phyloP scores from a whole-genome alignment of 64 coral and sea anemone genomes.

The Hydrozoanthus tunicans region DNA sequence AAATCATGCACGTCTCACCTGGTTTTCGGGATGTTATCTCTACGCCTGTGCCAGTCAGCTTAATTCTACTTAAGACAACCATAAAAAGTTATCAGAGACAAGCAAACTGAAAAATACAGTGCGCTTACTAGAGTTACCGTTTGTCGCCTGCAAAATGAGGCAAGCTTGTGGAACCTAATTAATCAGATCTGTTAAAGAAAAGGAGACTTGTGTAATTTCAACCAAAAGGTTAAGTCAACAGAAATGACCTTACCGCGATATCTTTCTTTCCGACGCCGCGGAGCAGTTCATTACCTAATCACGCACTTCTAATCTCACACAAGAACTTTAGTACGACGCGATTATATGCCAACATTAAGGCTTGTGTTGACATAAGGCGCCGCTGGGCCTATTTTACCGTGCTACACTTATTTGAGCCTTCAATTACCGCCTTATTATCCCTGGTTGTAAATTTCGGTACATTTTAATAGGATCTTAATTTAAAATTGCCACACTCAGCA shows the following conservation, averaged over 20 bases:
- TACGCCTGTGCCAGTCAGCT: neutral
- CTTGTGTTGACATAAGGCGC: neutral
- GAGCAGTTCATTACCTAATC: neutral
- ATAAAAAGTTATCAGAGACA: neutral
- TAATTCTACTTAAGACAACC: neutral
- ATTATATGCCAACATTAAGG: neutral
- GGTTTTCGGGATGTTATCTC: neutral
- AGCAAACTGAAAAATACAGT: neutral
- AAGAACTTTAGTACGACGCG: neutral
- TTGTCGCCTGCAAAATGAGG: neutral
- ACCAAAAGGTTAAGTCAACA: conserved; percentile 1
- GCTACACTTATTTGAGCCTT: neutral
- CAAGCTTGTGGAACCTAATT: neutral
- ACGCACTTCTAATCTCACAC: neutral
- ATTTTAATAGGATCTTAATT: conserved; percentile 19
- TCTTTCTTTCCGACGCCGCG: neutral
- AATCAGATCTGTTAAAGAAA: neutral
- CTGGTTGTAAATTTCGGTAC: conserved; percentile 7
- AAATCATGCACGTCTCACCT: neutral
- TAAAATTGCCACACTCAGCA: neutral
- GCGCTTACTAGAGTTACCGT: neutral
- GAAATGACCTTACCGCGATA: neutral
- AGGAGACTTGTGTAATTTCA: neutral
- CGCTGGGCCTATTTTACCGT: neutral
- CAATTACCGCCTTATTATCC: neutral